A percentile compares a stretch with the other conserved stretches of the same genome.
These are phyloP conservation scores for Nothobranchius furzeri DNA, from an alignment of 2,113 vertebrate species.

Conservation along the genomic window DNA sequence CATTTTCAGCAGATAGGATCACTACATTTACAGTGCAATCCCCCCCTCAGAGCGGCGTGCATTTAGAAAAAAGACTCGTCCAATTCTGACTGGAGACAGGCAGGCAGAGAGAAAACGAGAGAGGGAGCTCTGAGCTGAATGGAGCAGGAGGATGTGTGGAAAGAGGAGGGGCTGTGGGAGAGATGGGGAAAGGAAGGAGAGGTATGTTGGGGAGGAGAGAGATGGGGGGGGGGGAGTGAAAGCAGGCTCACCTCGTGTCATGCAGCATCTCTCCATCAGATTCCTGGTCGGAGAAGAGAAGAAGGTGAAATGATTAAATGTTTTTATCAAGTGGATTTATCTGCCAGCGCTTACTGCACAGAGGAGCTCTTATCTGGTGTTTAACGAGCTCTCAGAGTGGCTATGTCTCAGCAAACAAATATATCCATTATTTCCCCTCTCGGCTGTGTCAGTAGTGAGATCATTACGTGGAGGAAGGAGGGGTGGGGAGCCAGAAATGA, in stretches of 20 bases:
- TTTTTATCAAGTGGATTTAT: conserved; percentile 70
- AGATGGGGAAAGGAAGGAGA: conserved; percentile 41
- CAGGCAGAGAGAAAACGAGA: conserved; percentile 43
- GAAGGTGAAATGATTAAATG: conserved; percentile 56
- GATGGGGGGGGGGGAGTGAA: conserved; percentile 48
- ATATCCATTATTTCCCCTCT: conserved; percentile 60
- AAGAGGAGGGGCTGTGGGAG: conserved; percentile 58
- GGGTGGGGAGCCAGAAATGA: conserved; percentile 48
- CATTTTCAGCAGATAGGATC: conserved; percentile 75
- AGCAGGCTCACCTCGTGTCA: conserved; percentile 67
- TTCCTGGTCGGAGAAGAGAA: conserved; percentile 58
- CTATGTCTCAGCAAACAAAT: conserved; percentile 66
- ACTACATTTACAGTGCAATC: conserved; percentile 65
- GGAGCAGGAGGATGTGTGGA: conserved; percentile 64
- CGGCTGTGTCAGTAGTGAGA: conserved; percentile 45
- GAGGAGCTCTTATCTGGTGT: conserved; percentile 63
- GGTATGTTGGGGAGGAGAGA: conserved; percentile 23
- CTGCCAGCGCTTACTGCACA: conserved; percentile 18
- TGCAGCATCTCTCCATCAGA: conserved; percentile 63
- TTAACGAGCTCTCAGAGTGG: conserved; percentile 64
- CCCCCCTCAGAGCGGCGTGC: conserved; percentile 62
- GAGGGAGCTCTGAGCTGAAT: conserved; percentile 60
- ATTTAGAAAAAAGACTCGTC: conserved; percentile 65
- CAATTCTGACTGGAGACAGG: conserved; percentile 71
- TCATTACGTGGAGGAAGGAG: conserved; percentile 38